Evolutionary conservation across 2,113 vertebrate species (phyloP).

Genomic region (Phalacrocorax aristotelis): DNA sequence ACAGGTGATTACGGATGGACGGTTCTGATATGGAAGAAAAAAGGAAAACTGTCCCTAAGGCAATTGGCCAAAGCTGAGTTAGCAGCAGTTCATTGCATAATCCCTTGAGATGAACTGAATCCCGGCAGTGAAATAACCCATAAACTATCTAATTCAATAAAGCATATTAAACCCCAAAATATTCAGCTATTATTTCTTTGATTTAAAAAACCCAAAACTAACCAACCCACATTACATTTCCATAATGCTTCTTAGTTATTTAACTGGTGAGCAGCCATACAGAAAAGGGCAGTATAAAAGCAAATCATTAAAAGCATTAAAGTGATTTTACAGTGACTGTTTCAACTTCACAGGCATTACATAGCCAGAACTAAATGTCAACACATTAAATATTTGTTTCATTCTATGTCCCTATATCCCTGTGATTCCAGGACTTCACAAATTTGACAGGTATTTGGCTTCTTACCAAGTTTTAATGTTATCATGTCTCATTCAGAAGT

Average conservation of each 20-base stretch:
- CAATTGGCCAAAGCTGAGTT: neutral
- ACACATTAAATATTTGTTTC: neutral
- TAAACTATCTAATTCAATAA: neutral
- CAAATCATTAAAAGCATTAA: neutral
- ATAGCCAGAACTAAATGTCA: neutral
- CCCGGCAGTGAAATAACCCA: neutral
- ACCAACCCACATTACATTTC: neutral
- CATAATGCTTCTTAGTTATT: neutral
- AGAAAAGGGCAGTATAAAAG: neutral
- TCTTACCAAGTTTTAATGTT: neutral
- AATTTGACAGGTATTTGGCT: neutral
- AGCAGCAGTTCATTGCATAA: neutral
- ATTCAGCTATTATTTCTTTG: neutral
- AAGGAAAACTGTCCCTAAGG: neutral
- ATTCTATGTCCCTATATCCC: neutral
- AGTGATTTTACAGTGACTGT: neutral
- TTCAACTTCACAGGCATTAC: neutral
- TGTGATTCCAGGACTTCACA: neutral
- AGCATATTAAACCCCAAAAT: neutral
- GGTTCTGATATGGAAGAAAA: conserved; percentile 79
- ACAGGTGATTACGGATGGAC: conserved; percentile 96
- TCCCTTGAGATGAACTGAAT: neutral
- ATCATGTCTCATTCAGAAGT: neutral
- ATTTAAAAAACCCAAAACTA: neutral
- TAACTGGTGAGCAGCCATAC: neutral